Conservation (phyloP, 1,140 invertebrate species). For the Cecropterus lyciades region DNA sequence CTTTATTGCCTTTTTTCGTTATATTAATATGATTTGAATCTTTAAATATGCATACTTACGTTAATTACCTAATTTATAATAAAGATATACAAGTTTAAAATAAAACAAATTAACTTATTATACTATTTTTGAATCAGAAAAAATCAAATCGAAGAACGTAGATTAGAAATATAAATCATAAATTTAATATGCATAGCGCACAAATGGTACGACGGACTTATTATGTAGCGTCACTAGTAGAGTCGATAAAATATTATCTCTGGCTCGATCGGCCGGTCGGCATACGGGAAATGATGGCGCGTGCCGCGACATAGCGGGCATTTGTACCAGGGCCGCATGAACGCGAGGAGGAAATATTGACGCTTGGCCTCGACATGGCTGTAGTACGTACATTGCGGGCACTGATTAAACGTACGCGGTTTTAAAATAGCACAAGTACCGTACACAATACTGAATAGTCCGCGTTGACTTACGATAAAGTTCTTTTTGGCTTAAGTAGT, state of each 20-base stretch:
- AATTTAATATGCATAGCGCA: no score
- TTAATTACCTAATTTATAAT: no score
- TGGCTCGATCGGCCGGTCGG: not conserved
- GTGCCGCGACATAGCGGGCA: conserved; percentile 77
- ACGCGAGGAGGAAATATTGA: conserved; percentile 27
- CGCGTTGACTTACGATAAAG: conserved; percentile 33
- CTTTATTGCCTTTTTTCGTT: no score
- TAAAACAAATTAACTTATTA: no score
- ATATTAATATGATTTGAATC: no score
- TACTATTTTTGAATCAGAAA: no score
- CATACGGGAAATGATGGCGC: conserved; percentile 65
- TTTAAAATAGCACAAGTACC: not conserved
- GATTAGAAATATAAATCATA: not conserved
- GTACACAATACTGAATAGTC: conserved; percentile 14
- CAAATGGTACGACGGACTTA: no score
- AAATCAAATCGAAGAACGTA: not conserved
- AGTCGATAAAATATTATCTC: conserved; percentile 3
- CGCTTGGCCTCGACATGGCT: conserved; percentile 22
- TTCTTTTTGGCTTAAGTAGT: conserved; percentile 25
- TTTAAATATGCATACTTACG: no score
- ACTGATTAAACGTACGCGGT: conserved; percentile 35
- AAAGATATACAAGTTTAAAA: no score
- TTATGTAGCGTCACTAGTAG: not conserved
- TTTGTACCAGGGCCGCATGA: conserved; percentile 67
- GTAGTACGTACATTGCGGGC: conserved; percentile 45